Percentiles rank a stretch among this genome's conserved stretches.
Evolutionary conservation across 1,140 invertebrate genomes (phyloP).

Genomic region (Penaeus indicus): DNA sequence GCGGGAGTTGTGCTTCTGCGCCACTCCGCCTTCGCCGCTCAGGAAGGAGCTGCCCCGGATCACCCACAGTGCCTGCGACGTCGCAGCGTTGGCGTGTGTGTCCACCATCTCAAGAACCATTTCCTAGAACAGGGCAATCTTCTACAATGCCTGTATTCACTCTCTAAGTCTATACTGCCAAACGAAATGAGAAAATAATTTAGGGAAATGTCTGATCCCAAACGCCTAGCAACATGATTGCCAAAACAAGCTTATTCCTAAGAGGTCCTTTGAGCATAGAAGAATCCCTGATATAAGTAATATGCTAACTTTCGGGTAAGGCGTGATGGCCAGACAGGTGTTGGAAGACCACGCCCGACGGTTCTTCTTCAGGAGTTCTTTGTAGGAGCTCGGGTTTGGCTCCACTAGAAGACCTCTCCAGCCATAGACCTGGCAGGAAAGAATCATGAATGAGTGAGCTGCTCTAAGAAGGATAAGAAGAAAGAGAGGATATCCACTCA

Average conservation of each 20-base stretch:
- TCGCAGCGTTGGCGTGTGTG: conserved; percentile 35
- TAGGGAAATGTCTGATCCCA: too few relatives aligned
- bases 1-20: conserved; percentile 33
- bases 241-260: not conserved
- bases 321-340: conserved; percentile 48
- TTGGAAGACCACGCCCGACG: conserved; percentile 46
- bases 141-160: too few relatives aligned
- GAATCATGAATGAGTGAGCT: not conserved
- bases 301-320: conserved; percentile 43
- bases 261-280: too few relatives aligned
- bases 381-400: conserved; percentile 43
- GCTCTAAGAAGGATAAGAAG: not conserved
- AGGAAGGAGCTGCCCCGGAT: conserved; percentile 54
- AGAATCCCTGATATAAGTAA: not conserved
- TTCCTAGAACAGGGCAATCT: conserved; percentile 2
- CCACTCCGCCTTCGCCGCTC: conserved; percentile 32
- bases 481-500: too few relatives aligned
- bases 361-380: conserved; percentile 54
- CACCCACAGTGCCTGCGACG: conserved; percentile 46
- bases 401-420: conserved; percentile 49
- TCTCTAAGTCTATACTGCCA: too few relatives aligned
- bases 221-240: too few relatives aligned
- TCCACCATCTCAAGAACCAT: conserved; percentile 54
- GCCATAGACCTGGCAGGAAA: conserved; percentile 35
- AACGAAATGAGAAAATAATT: too few relatives aligned